A percentile compares a stretch with the other conserved stretches of the same genome.
These are phyloP conservation scores for Boloria selene DNA, from an alignment of 2,888 invertebrate species.

Conservation along the genomic window DNA sequence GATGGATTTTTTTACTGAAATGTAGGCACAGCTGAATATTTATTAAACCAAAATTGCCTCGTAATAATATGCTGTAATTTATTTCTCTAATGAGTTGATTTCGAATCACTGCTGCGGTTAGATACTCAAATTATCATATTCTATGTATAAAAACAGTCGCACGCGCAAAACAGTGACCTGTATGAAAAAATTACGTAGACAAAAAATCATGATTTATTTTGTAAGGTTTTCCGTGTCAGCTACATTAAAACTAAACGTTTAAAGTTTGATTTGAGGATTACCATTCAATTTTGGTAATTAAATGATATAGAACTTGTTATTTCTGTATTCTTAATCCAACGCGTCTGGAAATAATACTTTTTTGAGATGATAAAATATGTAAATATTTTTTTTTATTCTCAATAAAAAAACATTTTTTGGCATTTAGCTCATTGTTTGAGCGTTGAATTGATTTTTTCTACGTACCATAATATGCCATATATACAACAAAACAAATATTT, in stretches of 20 bases:
- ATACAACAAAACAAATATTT: too few species aligned
- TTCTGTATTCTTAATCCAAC: background rate
- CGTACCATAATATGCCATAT: too few species aligned
- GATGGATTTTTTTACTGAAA: constrained; percentile 51
- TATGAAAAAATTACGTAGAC: constrained; percentile 40
- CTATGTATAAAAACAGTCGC: constrained; percentile 53
- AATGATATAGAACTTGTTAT: background rate
- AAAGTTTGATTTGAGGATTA: constrained; percentile 6
- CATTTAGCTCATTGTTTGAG: too few species aligned
- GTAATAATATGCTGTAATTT: constrained; percentile 60
- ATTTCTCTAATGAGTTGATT: constrained; percentile 45
- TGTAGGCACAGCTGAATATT: constrained; percentile 54
- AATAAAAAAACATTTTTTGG: too few species aligned
- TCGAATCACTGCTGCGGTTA: constrained; percentile 55
- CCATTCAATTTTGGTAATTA: background rate
- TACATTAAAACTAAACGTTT: constrained; percentile 15
- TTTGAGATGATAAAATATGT: too few species aligned
- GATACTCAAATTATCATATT: constrained; percentile 66
- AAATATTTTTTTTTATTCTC: too few species aligned
- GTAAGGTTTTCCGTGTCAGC: constrained; percentile 26
- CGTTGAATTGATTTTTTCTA: too few species aligned
- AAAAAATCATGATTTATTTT: constrained; percentile 37
- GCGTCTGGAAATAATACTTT: too few species aligned
- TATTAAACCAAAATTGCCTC: constrained; percentile 60
- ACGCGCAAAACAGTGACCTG: constrained; percentile 41